Evolutionary conservation across 1,140 invertebrate species (phyloP), one percentile per base, ranked within the genome.

Genomic region (Reticulitermes speratus): DNA sequence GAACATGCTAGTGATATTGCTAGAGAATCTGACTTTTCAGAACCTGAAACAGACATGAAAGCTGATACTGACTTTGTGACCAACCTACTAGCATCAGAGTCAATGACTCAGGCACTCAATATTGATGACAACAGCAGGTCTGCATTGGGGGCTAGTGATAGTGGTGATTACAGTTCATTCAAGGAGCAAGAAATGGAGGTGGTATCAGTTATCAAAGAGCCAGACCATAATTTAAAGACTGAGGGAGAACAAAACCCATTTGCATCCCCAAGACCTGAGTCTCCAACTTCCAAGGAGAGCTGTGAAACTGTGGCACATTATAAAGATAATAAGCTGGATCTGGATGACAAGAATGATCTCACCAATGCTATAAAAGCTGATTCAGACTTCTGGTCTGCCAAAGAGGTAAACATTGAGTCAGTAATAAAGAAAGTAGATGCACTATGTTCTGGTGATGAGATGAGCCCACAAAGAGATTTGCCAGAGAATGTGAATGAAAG

Each of bases 351-450:
- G 19, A 21, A 45, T 52, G 44, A 86, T 32, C n/a, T 59, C 85
- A 52, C 44, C 14, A 32, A 84, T 65, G 86, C n/a, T 23, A 82
- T 83, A 8, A 83, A 75, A 52, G 82, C 55, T 3, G 82, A 86
- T 55, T 65, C 86, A 38, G 83, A 65, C 23, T 86, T 86, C 44
- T 96, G 95, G 95, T 94, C 94, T 44, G 94, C 94, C 3, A 96
- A 96, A 90, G 95, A 96, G 88, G 93, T 96, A 2, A 95, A 95
- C 88, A 95, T 96, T 86, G 95, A 96, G 87, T 96, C 95, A 48
- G 95, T 96, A 25, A 96, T 96, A 85, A 95, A 96, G 89, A 95
- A 95, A 87, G 94, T 95, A 0, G 95, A 95, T 88, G 94, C 94
- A 9, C 87, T 94, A 0, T 93, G 93, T 84, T 91, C 92, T 30